Evolutionary conservation across 35 echinoderm and acorn worm genomes (phyloP).

Genomic region (Amphiura filiformis): DNA sequence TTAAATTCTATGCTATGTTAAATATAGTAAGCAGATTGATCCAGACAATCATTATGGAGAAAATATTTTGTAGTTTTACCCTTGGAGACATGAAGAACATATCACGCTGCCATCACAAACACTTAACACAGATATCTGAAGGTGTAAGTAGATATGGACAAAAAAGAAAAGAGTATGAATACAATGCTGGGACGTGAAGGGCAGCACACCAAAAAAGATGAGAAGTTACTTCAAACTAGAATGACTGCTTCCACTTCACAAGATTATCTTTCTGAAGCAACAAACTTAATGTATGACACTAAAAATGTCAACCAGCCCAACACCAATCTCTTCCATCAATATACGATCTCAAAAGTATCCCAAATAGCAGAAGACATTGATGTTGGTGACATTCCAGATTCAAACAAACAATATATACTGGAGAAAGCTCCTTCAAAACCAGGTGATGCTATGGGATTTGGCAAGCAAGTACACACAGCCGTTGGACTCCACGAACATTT

Average conservation of each 20-base stretch:
- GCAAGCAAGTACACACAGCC: too few relatives aligned
- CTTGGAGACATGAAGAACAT: background rate
- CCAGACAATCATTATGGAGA: background rate
- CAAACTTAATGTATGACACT: too few relatives aligned
- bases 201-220: too few relatives aligned
- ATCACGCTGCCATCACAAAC: background rate
- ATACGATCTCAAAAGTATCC: background rate
- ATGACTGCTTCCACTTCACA: too few relatives aligned
- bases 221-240: too few relatives aligned
- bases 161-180: background rate
- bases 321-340: too few relatives aligned
- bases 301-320: too few relatives aligned
- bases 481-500: too few relatives aligned
- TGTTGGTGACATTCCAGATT: background rate
- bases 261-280: too few relatives aligned
- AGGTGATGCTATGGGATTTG: background rate
- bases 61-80: background rate
- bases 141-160: background rate
- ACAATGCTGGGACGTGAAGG: too few relatives aligned
- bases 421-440: background rate
- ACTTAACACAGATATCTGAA: background rate
- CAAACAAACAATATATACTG: background rate
- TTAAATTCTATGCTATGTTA: background rate
- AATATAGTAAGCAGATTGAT: background rate
- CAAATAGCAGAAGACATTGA: background rate